These are phyloP conservation scores for Platanista minor DNA, from an alignment of 2,113 vertebrate species.

Conservation along the genomic window DNA sequence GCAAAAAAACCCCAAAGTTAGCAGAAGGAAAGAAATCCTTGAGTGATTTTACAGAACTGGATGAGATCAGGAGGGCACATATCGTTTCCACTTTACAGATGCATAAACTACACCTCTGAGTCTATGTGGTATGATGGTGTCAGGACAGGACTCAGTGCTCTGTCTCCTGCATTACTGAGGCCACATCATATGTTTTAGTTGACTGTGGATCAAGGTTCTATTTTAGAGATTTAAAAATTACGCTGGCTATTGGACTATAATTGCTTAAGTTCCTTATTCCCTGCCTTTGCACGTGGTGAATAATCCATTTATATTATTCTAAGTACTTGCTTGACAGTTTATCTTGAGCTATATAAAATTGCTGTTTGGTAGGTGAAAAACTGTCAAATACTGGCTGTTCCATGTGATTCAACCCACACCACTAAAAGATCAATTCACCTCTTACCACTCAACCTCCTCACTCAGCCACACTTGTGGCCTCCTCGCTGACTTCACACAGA, in stretches of 20 bases:
- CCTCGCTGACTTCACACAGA: neutral
- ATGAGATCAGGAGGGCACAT: neutral
- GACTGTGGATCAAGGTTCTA: neutral
- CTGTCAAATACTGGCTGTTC: neutral
- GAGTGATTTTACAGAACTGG: neutral
- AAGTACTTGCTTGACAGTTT: neutral
- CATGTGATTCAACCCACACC: neutral
- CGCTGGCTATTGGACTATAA: neutral
- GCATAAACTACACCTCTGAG: neutral
- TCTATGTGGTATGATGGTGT: neutral
- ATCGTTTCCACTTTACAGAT: neutral
- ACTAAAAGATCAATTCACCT: neutral
- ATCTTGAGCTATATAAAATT: neutral
- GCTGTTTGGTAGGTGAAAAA: neutral
- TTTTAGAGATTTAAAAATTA: neutral
- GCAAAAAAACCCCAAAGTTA: no score
- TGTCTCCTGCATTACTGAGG: neutral
- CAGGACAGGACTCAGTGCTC: neutral
- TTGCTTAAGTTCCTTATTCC: neutral
- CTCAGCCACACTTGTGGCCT: accelerated
- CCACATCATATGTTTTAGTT: neutral
- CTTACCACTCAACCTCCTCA: neutral
- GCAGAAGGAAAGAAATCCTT: neutral
- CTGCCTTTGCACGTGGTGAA: neutral
- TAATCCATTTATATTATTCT: neutral